Conservation (phyloP, 2,113 vertebrate genomes). For the Synchiropus splendidus region DNA sequence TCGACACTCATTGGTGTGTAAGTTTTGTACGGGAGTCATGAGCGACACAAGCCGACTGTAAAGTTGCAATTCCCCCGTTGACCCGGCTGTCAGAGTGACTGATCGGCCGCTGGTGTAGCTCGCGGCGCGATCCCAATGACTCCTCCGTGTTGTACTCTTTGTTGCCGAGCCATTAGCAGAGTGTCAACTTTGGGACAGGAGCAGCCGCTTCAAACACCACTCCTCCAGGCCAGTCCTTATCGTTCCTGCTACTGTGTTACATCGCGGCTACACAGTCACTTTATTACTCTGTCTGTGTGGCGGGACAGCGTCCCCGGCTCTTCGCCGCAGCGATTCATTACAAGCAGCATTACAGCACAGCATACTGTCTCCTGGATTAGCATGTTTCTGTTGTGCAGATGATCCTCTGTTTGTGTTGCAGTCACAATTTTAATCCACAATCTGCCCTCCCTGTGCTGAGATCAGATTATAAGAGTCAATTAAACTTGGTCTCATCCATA, state of each 20-base stretch:
- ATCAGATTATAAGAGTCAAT: slow-evolving; percentile 57
- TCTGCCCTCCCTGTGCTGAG: slow-evolving; percentile 31
- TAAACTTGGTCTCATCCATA: slow-evolving; percentile 43
- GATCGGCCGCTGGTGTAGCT: slow-evolving; percentile 32
- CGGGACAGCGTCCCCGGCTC: slow-evolving; percentile 8
- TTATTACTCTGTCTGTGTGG: slow-evolving; percentile 31
- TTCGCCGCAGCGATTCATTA: slow-evolving; percentile 38
- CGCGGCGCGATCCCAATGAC: slow-evolving; percentile 16
- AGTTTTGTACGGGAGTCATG: slow-evolving; percentile 3
- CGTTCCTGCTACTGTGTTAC: slow-evolving; percentile 36
- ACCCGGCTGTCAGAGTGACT: slow-evolving; percentile 37
- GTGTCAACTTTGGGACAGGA: slow-evolving; percentile 17
- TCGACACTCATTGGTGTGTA: neutral
- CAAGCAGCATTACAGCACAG: slow-evolving; percentile 22
- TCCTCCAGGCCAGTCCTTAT: slow-evolving; percentile 29
- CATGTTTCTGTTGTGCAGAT: slow-evolving; percentile 37
- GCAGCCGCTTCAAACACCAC: slow-evolving; percentile 23
- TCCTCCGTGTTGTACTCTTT: slow-evolving; percentile 11
- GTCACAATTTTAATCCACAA: slow-evolving; percentile 53
- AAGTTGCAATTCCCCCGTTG: slow-evolving; percentile 27
- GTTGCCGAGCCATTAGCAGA: slow-evolving; percentile 9
- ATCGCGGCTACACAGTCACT: slow-evolving; percentile 25
- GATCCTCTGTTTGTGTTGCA: slow-evolving; percentile 48
- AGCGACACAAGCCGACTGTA: slow-evolving; percentile 16
- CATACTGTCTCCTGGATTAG: slow-evolving; percentile 41